Evolutionary conservation across 2,888 invertebrate genomes (phyloP).

Genomic region (Megastigmus dorsalis): DNA sequence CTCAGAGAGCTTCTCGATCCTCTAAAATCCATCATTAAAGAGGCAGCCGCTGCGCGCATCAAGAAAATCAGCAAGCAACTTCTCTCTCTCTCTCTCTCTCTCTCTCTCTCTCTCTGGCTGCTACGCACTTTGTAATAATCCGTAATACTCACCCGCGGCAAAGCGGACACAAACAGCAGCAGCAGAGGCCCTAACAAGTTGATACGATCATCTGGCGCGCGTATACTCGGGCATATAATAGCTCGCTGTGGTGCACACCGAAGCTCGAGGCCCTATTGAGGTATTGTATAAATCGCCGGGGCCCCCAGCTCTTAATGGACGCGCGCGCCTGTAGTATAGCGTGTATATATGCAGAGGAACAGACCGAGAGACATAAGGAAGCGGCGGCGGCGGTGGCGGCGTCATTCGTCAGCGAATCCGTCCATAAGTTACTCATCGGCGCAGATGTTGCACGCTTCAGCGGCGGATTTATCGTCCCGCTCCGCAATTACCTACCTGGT

Average conservation of each 20-base stretch:
- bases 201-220: conserved; percentile 31
- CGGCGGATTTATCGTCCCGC: conserved; percentile 65
- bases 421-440: conserved; percentile 63
- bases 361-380: conserved; percentile 56
- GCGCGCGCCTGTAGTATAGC: too few relatives aligned
- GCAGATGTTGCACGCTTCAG: conserved; percentile 61
- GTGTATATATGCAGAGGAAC: too few relatives aligned
- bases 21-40: neutral
- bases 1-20: too few relatives aligned
- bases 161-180: neutral
- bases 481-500: conserved; percentile 61
- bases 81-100: too few relatives aligned
- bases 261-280: too few relatives aligned
- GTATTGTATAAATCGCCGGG: conserved; percentile 52
- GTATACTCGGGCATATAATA: conserved; percentile 12
- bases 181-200: conserved; percentile 22
- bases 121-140: conserved; percentile 22
- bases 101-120: too few relatives aligned
- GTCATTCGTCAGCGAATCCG: conserved; percentile 61
- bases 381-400: conserved; percentile 56
- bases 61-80: neutral
- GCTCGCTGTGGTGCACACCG: too few relatives aligned
- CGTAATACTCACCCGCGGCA: conserved; percentile 27
- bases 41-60: neutral
- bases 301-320: conserved; percentile 29